These are phyloP conservation scores for Semicossyphus pulcher DNA, from an alignment of 2,113 vertebrate genomes.

Conservation along the genomic window DNA sequence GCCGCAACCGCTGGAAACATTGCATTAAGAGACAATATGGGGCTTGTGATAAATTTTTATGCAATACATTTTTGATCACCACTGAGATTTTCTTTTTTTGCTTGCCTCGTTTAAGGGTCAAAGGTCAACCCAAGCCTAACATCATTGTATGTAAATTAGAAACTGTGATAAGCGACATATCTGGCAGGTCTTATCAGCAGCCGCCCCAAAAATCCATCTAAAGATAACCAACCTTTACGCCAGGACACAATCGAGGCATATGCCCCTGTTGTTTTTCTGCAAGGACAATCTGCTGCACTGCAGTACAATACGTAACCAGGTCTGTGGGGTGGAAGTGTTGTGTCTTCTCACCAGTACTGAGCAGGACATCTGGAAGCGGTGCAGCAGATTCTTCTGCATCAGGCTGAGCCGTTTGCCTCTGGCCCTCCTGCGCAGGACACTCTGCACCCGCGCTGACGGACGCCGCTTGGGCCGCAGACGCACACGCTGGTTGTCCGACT, in stretches of 20 bases:
- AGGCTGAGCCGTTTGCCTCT: constrained; percentile 84
- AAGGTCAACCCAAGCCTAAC: not conserved
- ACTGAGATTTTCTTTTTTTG: not conserved
- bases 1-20: not conserved
- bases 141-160: not conserved
- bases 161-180: not conserved
- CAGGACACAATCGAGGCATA: no score
- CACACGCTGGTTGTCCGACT: constrained; percentile 84
- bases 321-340: constrained; percentile 8
- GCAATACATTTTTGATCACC: not conserved
- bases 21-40: not conserved
- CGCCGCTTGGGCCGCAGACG: constrained; percentile 88
- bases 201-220: not conserved
- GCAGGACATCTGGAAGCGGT: constrained; percentile 85
- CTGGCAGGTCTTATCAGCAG: not conserved
- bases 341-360: constrained; percentile 88
- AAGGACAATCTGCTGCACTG: constrained; percentile 42
- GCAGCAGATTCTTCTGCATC: constrained; percentile 86
- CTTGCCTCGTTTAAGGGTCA: not conserved
- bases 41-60: constrained; percentile 23
- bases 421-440: constrained; percentile 83
- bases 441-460: constrained; percentile 83
- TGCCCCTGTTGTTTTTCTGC: constrained; percentile 2
- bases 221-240: no score
- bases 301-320: not conserved